Percentiles rank a stretch among this genome's conserved stretches.
These are phyloP conservation scores for Lampropteryx suffumata DNA, from an alignment of 2,888 invertebrate species.

Conservation along the genomic window DNA sequence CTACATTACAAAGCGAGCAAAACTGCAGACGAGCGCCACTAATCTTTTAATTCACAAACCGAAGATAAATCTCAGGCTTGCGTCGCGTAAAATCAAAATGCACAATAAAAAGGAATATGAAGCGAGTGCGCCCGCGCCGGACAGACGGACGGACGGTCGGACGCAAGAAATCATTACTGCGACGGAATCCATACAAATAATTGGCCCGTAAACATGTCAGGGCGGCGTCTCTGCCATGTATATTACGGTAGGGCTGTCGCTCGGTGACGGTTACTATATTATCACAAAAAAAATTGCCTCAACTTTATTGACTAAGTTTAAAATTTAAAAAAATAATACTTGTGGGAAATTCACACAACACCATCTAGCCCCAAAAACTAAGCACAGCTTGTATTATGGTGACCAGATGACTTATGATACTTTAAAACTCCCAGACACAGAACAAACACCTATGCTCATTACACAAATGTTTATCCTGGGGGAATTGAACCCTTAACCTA, in stretches of 20 bases:
- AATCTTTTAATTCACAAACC: constrained; percentile 29
- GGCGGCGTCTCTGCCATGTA: constrained; percentile 81
- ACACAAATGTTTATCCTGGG: no score
- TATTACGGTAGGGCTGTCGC: constrained; percentile 70
- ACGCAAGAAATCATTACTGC: constrained; percentile 82
- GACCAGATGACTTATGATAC: no score
- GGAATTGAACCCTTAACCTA: no score
- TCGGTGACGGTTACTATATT: background rate
- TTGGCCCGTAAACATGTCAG: constrained; percentile 83
- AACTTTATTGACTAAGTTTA: no score
- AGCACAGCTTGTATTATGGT: no score
- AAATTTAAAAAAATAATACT: no score
- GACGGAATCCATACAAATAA: constrained; percentile 82
- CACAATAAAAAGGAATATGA: constrained; percentile 66
- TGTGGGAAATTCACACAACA: no score
- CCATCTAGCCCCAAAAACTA: no score
- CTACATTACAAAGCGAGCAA: background rate
- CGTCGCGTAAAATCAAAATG: constrained; percentile 62
- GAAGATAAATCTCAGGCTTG: constrained; percentile 60
- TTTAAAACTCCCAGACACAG: no score
- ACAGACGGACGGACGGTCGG: constrained; percentile 42
- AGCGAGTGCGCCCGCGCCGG: constrained; percentile 43
- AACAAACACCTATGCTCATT: no score
- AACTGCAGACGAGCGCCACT: background rate
- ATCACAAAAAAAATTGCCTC: background rate